Evolutionary conservation across 2,888 invertebrate species (phyloP).

Genomic region (Tillus elongatus): DNA sequence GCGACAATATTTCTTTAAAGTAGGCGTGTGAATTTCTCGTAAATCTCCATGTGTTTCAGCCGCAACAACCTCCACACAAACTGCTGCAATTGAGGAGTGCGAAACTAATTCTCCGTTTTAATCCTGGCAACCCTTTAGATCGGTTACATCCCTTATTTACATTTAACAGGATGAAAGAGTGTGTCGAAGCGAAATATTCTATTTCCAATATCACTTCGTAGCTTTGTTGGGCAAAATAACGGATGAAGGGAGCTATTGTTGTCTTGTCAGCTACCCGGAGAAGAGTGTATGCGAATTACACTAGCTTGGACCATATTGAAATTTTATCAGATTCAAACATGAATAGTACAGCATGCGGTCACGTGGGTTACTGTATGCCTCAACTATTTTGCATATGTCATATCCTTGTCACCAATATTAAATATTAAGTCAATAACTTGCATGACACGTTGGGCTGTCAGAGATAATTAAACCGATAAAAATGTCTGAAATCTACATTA

Average conservation of each 20-base stretch:
- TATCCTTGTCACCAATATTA: too few relatives aligned
- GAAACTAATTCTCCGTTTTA: constrained; percentile 26
- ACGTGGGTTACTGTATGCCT: too few relatives aligned
- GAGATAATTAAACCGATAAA: too few relatives aligned
- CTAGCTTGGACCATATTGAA: constrained; percentile 29
- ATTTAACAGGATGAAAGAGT: constrained; percentile 37
- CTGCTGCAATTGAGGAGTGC: too few relatives aligned
- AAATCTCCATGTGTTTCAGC: constrained; percentile 6
- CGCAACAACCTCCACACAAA: constrained; percentile 5
- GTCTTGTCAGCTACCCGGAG: constrained; percentile 31
- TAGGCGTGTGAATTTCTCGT: constrained; percentile 8
- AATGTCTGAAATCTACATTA: too few relatives aligned
- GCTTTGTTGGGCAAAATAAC: constrained; percentile 38
- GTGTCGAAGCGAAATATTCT: constrained; percentile 41
- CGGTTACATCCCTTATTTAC: constrained; percentile 38
- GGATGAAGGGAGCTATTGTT: constrained; percentile 38
- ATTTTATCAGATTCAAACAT: constrained; percentile 32
- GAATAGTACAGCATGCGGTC: constrained; percentile 21
- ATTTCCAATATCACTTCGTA: constrained; percentile 40
- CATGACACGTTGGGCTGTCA: too few relatives aligned
- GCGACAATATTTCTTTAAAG: too few relatives aligned
- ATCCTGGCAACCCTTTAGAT: constrained; percentile 30
- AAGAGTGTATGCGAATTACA: not conserved
- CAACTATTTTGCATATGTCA: too few relatives aligned
- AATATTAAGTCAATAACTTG: too few relatives aligned